Conservation (phyloP, 2,888 invertebrate species). For the Tuberolachnus salignus region DNA sequence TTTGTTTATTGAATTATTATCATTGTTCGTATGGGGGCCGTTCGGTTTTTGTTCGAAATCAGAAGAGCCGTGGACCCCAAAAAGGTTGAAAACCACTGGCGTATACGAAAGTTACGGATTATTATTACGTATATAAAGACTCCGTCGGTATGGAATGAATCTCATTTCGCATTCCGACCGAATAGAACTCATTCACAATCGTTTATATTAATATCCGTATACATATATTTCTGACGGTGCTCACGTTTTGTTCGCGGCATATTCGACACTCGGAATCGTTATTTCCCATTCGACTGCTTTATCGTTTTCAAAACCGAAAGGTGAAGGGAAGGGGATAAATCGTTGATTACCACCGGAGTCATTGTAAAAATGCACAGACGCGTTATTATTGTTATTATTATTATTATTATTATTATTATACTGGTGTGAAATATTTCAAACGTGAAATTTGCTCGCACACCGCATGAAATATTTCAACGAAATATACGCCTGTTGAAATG, state of each 20-base stretch:
- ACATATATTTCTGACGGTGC: neutral
- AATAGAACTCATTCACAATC: slow-evolving; percentile 32
- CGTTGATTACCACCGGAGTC: slow-evolving; percentile 8
- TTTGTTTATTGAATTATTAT: neutral
- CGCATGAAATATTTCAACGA: no score
- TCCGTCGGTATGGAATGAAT: slow-evolving; percentile 39
- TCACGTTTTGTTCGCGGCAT: slow-evolving; percentile 16
- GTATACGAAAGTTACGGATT: neutral
- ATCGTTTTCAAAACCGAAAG: slow-evolving; percentile 1
- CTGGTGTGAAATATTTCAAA: no score
- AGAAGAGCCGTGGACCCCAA: no score
- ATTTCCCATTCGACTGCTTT: slow-evolving; percentile 32
- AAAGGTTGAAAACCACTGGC: no score
- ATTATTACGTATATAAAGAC: neutral
- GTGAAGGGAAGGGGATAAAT: no score
- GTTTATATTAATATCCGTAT: no score
- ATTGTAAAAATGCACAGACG: neutral
- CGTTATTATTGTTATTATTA: neutral
- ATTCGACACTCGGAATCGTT: slow-evolving; percentile 25
- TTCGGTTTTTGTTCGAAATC: no score
- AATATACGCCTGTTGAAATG: no score
- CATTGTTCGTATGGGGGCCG: neutral
- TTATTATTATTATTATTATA: no score
- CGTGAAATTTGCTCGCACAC: no score
- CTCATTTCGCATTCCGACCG: slow-evolving; percentile 45